phyloP scores from a whole-genome alignment of 2,888 invertebrate genomes.

The Macrophya alboannulata region DNA sequence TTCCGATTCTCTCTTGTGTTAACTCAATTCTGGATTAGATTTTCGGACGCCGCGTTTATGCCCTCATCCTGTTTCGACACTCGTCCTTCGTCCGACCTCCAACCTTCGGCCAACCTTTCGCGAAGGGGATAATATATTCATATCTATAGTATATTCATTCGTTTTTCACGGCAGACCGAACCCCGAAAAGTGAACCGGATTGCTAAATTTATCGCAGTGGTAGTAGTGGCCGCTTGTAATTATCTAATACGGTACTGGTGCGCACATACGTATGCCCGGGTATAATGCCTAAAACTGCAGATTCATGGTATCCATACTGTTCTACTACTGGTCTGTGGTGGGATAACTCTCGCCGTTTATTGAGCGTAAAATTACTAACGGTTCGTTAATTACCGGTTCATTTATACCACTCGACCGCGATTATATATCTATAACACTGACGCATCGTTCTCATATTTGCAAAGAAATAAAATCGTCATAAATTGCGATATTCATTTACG shows the following conservation, averaged over 20 bases:
- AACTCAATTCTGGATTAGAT: background rate
- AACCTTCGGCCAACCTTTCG: conserved; percentile 1
- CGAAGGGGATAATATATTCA: conserved; percentile 21
- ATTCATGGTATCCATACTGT: background rate
- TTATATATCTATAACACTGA: background rate
- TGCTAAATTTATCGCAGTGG: background rate
- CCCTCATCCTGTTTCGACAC: background rate
- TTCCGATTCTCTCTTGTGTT: background rate
- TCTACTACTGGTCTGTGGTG: background rate
- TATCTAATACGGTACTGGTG: background rate
- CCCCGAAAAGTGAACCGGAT: background rate
- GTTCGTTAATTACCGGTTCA: conserved; percentile 18
- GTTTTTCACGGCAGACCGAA: background rate
- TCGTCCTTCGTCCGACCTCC: conserved; percentile 5
- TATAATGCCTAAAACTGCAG: background rate
- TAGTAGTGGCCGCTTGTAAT: no score
- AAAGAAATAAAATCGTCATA: background rate
- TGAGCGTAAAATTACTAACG: conserved; percentile 13
- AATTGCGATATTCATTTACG: background rate
- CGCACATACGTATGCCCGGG: background rate
- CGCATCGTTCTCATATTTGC: background rate
- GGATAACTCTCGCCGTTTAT: background rate
- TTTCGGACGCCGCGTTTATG: background rate
- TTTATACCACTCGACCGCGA: background rate
- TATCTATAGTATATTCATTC: conserved; percentile 2